phyloP scores from a whole-genome alignment of 2,888 invertebrate species.

The Pachydiplax longipennis region DNA sequence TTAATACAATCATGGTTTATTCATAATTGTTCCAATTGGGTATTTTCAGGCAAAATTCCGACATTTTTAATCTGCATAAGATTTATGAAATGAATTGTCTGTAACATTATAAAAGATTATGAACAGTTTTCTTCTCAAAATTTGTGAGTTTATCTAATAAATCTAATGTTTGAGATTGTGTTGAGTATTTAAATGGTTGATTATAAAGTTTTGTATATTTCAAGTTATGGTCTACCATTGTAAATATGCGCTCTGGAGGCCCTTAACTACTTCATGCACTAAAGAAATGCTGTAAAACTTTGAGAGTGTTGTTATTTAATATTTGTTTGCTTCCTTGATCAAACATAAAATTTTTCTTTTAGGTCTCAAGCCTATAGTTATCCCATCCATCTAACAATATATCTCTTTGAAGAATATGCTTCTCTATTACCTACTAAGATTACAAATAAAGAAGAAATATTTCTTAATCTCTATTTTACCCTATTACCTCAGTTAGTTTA shows the following conservation, averaged over 20 bases:
- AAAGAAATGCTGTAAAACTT: constrained; percentile 40
- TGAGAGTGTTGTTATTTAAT: neutral
- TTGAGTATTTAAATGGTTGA: constrained; percentile 41
- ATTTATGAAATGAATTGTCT: neutral
- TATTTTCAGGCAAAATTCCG: constrained; percentile 29
- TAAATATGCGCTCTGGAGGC: constrained; percentile 42
- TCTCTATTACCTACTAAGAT: too few relatives aligned
- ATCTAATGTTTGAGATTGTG: constrained; percentile 28
- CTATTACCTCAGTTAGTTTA: too few relatives aligned
- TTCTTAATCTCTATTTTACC: too few relatives aligned
- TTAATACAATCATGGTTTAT: constrained; percentile 19
- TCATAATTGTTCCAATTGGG: constrained; percentile 35
- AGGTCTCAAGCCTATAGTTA: too few relatives aligned
- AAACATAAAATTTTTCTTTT: too few relatives aligned
- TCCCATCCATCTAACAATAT: too few relatives aligned
- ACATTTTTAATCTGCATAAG: constrained; percentile 8
- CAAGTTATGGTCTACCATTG: constrained; percentile 44
- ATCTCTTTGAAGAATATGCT: too few relatives aligned
- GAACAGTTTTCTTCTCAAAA: constrained; percentile 15
- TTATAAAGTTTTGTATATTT: constrained; percentile 42
- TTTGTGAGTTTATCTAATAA: constrained; percentile 29
- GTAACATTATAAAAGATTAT: constrained; percentile 16
- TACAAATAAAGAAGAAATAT: too few relatives aligned
- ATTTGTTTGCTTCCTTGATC: neutral
- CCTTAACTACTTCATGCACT: constrained; percentile 37